Evolutionary conservation across 2,113 vertebrate species (phyloP).

Genomic region (Raja brachyura): DNA sequence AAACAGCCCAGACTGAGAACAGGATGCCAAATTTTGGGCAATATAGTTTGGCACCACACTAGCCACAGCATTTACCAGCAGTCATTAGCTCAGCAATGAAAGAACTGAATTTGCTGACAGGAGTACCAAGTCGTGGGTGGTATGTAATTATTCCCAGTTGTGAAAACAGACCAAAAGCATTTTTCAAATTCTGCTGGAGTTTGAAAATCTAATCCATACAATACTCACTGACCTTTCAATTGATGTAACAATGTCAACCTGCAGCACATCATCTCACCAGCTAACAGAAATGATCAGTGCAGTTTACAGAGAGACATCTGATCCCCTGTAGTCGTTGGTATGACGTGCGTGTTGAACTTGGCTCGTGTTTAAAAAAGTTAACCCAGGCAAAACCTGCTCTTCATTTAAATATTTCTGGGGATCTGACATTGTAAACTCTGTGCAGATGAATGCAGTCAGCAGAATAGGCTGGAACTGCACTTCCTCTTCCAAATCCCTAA

Average conservation of each 20-base stretch:
- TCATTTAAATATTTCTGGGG: conserved; percentile 6
- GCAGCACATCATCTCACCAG: neutral
- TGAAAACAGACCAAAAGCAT: neutral
- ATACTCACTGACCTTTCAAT: neutral
- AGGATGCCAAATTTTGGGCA: neutral
- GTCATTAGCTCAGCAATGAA: neutral
- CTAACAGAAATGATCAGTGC: neutral
- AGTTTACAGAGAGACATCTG: neutral
- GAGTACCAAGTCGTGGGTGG: neutral
- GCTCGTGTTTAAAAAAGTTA: conserved; percentile 18
- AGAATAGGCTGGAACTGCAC: neutral
- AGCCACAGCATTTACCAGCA: neutral
- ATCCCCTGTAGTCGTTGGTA: neutral
- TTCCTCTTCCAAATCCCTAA: conserved; percentile 30
- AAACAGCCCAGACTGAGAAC: neutral
- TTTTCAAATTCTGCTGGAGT: neutral
- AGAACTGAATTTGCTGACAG: neutral
- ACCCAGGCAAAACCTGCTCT: neutral
- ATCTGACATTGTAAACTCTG: conserved; percentile 4
- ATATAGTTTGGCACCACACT: neutral
- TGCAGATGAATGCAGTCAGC: neutral
- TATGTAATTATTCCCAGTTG: neutral
- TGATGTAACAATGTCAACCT: neutral
- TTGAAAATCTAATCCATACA: neutral
- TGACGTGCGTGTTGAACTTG: conserved; percentile 5